Evolutionary conservation across 2,797 vertebrate species (phyloP), one percentile per base, ranked within the genome.

Genomic region (Sibirionetta formosa): DNA sequence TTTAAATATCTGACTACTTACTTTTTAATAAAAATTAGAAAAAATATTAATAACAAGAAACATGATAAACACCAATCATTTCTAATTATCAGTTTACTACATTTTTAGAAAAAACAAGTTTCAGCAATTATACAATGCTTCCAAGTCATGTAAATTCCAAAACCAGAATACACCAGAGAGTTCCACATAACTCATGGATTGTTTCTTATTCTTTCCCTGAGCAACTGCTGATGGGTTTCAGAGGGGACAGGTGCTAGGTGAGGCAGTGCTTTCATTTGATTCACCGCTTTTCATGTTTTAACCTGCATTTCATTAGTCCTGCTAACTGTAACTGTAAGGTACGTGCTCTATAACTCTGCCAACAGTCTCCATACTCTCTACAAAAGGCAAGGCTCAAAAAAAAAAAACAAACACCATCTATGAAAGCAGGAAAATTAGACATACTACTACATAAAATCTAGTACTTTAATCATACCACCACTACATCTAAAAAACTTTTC

Each of bases 171-270:
- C 9, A 35, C 20, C 56, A 58, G n/a, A 58, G 23, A 33, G 7
- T 6, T 33, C 60, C n/a, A 73, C n/a, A 53, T 2, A 77, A 7
- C 27, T 68, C 2, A 19, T 20, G 5, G 6, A 7, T 50, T 38
- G 8, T 51, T 73, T 35, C 31, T 89, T 33, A 26, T 42, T 92
- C 33, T 22, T 63, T n/a, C 38, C 77, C 56, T 58, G 3, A 77
- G 27, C 20, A 84, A 36, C 31, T 51, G 35, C 16, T 61, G 40
- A 23, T 91, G 42, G 19, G 15, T 85, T 61, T 9, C 36, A 50
- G 0, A 0, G 11, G 8, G 17, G 24, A 79, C 7, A 38, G 14
- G 8, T 48, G 71, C 22, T 17, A 53, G 20, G 2, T 8, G 22
- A 91, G 44, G 14, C 5, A 57, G 31, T 46, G 29, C 29, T 84